Conservation (phyloP, 2,888 invertebrate species). For the Drosophila melanocephala region DNA sequence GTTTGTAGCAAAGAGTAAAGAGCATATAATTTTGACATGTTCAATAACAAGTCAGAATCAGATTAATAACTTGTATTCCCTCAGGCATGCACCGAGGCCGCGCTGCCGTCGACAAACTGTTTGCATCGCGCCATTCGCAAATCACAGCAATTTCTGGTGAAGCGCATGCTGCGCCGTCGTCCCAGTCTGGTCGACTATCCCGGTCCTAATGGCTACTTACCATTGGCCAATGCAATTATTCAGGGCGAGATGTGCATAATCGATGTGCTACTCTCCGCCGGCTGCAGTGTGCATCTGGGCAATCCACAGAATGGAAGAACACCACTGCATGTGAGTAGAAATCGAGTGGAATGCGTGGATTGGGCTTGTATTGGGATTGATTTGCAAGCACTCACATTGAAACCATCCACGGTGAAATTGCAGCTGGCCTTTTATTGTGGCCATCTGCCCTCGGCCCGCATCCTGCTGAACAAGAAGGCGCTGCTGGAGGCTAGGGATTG, state of each 20-base stretch:
- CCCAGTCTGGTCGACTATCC: slow-evolving; percentile 83
- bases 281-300: slow-evolving; percentile 82
- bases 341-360: too few relatives aligned
- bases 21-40: neutral
- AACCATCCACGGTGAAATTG: neutral
- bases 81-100: slow-evolving; percentile 80
- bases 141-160: slow-evolving; percentile 84
- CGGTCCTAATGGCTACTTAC: slow-evolving; percentile 83
- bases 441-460: slow-evolving; percentile 82
- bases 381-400: neutral
- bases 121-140: slow-evolving; percentile 84
- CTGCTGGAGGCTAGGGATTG: slow-evolving; percentile 82
- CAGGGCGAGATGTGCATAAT: slow-evolving; percentile 83
- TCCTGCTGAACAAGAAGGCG: slow-evolving; percentile 84
- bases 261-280: slow-evolving; percentile 82
- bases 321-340: slow-evolving; percentile 82
- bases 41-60: neutral
- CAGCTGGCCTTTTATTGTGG: slow-evolving; percentile 84
- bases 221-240: slow-evolving; percentile 84
- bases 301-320: slow-evolving; percentile 81
- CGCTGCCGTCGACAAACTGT: slow-evolving; percentile 79
- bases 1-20: neutral
- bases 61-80: neutral
- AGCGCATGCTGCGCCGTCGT: slow-evolving; percentile 81
- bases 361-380: neutral